Evolutionary conservation across 2,113 vertebrate genomes (phyloP), one percentile per base, ranked within the genome.

Genomic region (Plecotus auritus): DNA sequence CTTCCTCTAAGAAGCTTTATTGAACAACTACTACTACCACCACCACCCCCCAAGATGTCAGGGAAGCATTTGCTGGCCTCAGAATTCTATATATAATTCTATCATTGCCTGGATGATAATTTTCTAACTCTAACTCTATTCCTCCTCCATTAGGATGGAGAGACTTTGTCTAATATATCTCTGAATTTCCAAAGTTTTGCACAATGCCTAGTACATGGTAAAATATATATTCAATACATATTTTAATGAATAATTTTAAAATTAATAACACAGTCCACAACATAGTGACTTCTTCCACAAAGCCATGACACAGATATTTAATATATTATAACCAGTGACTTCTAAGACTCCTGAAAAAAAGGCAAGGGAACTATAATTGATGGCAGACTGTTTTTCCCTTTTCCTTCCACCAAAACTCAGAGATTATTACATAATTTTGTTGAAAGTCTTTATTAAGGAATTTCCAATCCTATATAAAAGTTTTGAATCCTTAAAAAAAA

Each of bases 61-160:
- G 40, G 26, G 5, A 92, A 67, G 14, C 54, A 86, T 86, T 64
- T 69, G 47, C 28, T 82, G 40, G 69, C 28, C 9, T 90, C 61
- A 90, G 85, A 95, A 90, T 59, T 93, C 51, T 96, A 45, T 70
- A 32, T 56, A 82, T 61, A 56, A 90, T 7, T 95, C 51, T 10
- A 73, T 42, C 20, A 67, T 37, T 86, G 17, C 17, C 61, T 47
- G 12, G 4, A 76, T 85, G 35, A 11, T 81, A 80, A 88, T 74
- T 76, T 89, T 85, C 67, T 94, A 94, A 73, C 18, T 93, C 74
- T 94, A 87, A 67, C 23, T 95, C 82, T 94, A 92, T 45, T 73
- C 64, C 32, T 93, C 90, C 12, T 78, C 28, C 45, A 83, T 30
- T 67, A 72, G 6, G 4, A 92, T 76, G 17, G 30, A 94, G 11